Evolutionary conservation across 2,888 invertebrate genomes (phyloP).

Genomic region (Ecliptopera silaceata): DNA sequence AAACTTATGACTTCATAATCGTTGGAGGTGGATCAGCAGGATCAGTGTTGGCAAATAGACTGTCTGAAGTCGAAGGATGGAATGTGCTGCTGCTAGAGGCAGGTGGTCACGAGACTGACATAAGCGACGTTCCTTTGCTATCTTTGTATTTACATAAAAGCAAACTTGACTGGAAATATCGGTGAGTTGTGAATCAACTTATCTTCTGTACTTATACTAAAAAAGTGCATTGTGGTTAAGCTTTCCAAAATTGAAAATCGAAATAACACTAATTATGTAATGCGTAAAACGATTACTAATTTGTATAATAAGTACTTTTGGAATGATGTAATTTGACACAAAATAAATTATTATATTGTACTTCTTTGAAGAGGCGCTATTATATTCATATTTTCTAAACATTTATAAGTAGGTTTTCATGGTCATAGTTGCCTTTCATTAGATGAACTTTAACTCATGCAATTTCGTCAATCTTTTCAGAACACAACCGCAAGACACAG

Average conservation of each 20-base stretch:
- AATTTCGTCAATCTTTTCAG: constrained; percentile 69
- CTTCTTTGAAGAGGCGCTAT: too few relatives aligned
- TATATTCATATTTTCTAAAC: too few relatives aligned
- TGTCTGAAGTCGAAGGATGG: constrained; percentile 90
- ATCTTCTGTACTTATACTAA: neutral
- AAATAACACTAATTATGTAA: constrained; percentile 23
- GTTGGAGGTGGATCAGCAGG: constrained; percentile 94
- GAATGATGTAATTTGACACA: constrained; percentile 5
- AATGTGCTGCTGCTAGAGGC: constrained; percentile 91
- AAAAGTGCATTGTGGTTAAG: constrained; percentile 1
- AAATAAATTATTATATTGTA: constrained; percentile 5
- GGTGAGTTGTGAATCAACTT: constrained; percentile 68
- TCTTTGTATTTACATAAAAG: constrained; percentile 95
- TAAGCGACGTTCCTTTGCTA: constrained; percentile 93
- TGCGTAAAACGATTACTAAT: constrained; percentile 8
- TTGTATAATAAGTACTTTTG: constrained; percentile 2
- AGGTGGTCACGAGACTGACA: constrained; percentile 93
- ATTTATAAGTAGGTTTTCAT: too few relatives aligned
- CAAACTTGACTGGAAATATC: constrained; percentile 95
- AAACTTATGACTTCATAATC: constrained; percentile 91
- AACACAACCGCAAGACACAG: constrained; percentile 91
- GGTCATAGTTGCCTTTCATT: too few relatives aligned
- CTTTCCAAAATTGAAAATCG: constrained; percentile 10
- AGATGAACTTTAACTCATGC: constrained; percentile 2
- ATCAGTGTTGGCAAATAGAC: constrained; percentile 90